Evolutionary conservation across 2,888 invertebrate genomes (phyloP), one percentile per base, ranked within the genome.

Genomic region (Calameuta idolon): DNA sequence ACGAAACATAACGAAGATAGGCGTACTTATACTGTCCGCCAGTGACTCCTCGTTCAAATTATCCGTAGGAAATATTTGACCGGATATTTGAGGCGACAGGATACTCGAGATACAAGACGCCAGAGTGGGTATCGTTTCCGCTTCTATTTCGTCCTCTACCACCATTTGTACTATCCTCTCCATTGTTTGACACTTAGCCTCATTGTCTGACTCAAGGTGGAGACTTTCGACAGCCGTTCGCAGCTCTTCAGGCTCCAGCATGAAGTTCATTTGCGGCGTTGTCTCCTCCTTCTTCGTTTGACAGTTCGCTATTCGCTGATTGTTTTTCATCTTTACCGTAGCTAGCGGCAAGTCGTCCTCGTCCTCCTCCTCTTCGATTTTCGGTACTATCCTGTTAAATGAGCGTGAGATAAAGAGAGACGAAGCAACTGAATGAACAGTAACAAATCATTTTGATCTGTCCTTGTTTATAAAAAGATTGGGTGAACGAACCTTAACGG

Each of bases 1-100:
- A 85, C 96, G 94, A 91, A 97, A 97, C 93, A 98, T 94, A 31
- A 97, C 95, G 92, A 98, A 98, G 84, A 98, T 92, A 78, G 97
- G 97, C 68, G 95, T 94, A 86, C 95, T 96, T 87, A 97, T 95
- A 87, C 96, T 96, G 89, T 96, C 96, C 85, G 95, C 94, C 81
- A 97, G 91, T 83, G 94, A 93, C 40, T 92, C 91, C 33, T 92
- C 92, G 71, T 92, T 94, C 81, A 93, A 90, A 82, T 92, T 92
- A 74, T 94, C 93, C n/a, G 94, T 93, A 83, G 94, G 92, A 82
- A 92, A 92, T 79, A 94, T 90, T 35, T 93, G 92, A 5, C 93
- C 92, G 55, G 92, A 91, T 81, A 94, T 94, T 88, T 93, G 93
- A 35, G 93, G 86, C 11, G 92, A 92, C n/a, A 93, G 84, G 77